Conservation (phyloP, 1,140 invertebrate species). For the Drosophila pruinosa region DNA sequence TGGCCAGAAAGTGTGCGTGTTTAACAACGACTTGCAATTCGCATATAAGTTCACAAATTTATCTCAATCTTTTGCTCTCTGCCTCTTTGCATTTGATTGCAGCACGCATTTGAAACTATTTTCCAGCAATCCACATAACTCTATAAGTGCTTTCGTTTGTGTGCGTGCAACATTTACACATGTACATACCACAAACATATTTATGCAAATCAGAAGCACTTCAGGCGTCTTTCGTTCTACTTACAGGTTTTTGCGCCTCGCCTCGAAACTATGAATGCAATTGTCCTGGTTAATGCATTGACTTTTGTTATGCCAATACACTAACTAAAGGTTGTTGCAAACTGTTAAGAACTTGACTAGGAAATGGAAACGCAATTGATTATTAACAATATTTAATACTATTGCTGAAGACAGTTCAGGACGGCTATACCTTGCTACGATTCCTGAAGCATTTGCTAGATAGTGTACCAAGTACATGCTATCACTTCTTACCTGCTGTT, state of each 20-base stretch:
- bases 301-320: constrained; percentile 50
- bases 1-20: constrained; percentile 26
- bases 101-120: constrained; percentile 58
- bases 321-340: background rate
- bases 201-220: constrained; percentile 35
- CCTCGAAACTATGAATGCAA: constrained; percentile 39
- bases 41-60: constrained; percentile 31
- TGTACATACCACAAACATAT: constrained; percentile 17
- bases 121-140: constrained; percentile 33
- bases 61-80: constrained; percentile 15
- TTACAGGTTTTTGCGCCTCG: constrained; percentile 50
- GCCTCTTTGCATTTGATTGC: constrained; percentile 48
- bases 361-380: too few relatives aligned
- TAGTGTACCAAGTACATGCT: background rate
- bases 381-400: too few relatives aligned
- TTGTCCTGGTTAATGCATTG: constrained; percentile 66
- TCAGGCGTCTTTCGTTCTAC: constrained; percentile 20
- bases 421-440: too few relatives aligned
- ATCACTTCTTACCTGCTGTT: background rate
- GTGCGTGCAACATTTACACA: constrained; percentile 5
- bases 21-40: constrained; percentile 45
- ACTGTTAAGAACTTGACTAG: too few relatives aligned
- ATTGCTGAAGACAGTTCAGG: too few relatives aligned
- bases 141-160: background rate
- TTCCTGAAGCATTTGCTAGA: background rate